Conservation (phyloP, 2,113 vertebrate species). For the Nothoprocta pentlandii region DNA sequence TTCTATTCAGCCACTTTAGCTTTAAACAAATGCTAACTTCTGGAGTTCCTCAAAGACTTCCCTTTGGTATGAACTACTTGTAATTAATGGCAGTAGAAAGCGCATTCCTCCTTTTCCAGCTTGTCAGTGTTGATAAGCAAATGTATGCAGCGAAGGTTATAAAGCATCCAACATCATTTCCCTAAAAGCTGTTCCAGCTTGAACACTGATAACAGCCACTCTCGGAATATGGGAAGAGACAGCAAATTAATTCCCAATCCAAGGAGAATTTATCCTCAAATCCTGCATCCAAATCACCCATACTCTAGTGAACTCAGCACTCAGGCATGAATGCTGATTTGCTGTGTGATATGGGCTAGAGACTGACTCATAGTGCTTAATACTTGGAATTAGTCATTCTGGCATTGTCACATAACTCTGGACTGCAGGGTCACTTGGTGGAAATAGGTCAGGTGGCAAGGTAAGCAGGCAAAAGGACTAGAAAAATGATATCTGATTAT, state of each 20-base stretch:
- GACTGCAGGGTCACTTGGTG: too few relatives aligned
- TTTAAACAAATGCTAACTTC: background rate
- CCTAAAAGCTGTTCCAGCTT: too few relatives aligned
- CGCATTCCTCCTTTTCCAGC: background rate
- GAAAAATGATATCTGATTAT: background rate
- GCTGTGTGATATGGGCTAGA: background rate
- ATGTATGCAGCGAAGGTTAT: background rate
- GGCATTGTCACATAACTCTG: too few relatives aligned
- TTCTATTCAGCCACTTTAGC: background rate
- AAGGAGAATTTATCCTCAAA: background rate
- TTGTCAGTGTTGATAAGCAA: background rate
- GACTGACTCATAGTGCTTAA: background rate
- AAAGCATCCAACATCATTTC: background rate
- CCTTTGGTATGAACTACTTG: background rate
- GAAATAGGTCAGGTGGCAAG: too few relatives aligned
- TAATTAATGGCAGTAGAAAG: background rate
- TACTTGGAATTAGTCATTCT: background rate
- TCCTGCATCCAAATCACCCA: too few relatives aligned
- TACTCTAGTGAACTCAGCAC: background rate
- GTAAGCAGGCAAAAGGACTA: background rate
- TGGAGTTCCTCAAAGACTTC: background rate
- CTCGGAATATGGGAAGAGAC: background rate
- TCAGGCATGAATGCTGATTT: background rate
- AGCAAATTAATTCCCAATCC: background rate
- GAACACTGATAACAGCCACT: background rate